These are phyloP conservation scores for Heliothis peltigera DNA, from an alignment of 2,888 invertebrate genomes.

Conservation along the genomic window DNA sequence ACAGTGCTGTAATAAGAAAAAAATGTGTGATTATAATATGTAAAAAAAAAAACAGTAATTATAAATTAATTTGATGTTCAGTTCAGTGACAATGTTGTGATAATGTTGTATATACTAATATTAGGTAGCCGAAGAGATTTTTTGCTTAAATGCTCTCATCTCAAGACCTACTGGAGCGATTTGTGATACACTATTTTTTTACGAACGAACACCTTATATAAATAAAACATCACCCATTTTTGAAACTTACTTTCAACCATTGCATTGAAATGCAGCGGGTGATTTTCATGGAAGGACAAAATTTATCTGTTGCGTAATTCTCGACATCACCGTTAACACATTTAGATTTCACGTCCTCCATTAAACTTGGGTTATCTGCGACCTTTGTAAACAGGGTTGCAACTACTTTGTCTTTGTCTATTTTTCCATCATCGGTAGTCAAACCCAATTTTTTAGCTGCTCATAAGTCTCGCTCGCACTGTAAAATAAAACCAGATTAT, in stretches of 20 bases:
- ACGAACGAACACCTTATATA: too few species aligned
- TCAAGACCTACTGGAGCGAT: too few species aligned
- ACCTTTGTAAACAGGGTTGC: not conserved
- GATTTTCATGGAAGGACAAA: not conserved
- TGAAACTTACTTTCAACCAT: not conserved
- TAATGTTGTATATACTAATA: too few species aligned
- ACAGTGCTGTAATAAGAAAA: not conserved
- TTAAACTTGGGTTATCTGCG: not conserved
- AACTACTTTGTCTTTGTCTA: not conserved
- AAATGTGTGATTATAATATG: not conserved
- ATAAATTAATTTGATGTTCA: too few species aligned
- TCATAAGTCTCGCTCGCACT: not conserved
- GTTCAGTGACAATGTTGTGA: too few species aligned
- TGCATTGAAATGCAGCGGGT: not conserved
- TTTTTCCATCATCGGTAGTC: not conserved
- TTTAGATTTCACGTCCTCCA: not conserved
- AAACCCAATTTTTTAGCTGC: not conserved
- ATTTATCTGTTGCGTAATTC: not conserved
- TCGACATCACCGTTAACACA: not conserved
- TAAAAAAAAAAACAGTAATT: too few species aligned
- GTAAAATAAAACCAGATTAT: not conserved
- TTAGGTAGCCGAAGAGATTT: too few species aligned
- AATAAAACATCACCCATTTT: too few species aligned
- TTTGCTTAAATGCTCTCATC: too few species aligned
- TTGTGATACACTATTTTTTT: too few species aligned